Evolutionary conservation across 2,113 vertebrate species (phyloP), one percentile per base, ranked within the genome.

Genomic region (Erythrolamprus reginae): DNA sequence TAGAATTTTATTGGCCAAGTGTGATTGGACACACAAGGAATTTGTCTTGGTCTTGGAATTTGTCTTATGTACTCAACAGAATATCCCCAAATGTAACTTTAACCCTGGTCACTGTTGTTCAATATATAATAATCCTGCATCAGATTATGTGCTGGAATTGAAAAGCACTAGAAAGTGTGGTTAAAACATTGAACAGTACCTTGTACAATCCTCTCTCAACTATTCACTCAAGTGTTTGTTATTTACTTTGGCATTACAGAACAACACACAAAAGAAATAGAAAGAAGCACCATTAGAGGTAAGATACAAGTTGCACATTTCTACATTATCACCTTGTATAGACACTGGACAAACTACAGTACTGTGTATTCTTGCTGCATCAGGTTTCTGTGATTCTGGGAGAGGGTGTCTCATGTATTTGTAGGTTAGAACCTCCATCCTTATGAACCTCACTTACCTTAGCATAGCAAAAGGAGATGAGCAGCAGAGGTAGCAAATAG

Each of bases 391-490:
- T 8, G 33, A 9, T 51, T 23, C 61, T 3, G 50, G 1, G 84
- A 55, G 38, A 5, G 0, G 38, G 50, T 6, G 1, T 4, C 17
- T 1, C 17, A 53, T 7, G 51, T 33, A 9, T 3, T 42, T 58
- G 2, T 33, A 15, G 15, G 53, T 2, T 5, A 85, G 0, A 28
- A 12, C 15, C 50, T 77, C 84, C 1, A n/a, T 3, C 33, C 52
- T 10, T 61, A 48, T 38, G 17, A 0, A 19, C 48, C 89, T 82
- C 55, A 61, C 98, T 95, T 96, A 99, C 99, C 99, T 99, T 99
- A 93, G 98, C 97, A 6, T 99, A 99, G 96, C 99, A 99, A 97
- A 99, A 99, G 89, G 98, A 98, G 92, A 99, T 99, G 47, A 99
- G 98, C 93, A 99, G 96, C 86, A 99, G 96, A 0, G 99, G 99